Conservation (phyloP, 1,140 invertebrate genomes). For the Caerostris darwini region DNA sequence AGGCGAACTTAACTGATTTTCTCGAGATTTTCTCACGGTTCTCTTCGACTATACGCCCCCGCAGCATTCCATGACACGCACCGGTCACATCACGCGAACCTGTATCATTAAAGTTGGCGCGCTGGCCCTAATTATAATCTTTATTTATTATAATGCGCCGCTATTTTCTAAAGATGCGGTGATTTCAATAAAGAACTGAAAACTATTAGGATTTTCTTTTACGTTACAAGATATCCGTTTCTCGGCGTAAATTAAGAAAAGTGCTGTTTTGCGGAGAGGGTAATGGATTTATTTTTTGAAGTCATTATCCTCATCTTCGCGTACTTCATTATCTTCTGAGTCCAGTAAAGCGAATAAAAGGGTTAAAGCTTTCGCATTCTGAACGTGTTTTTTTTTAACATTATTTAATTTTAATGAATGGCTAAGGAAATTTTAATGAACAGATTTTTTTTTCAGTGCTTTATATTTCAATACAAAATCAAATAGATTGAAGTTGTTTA, state of each 20-base stretch:
- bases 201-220: slow-evolving; percentile 19
- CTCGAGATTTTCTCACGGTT: slow-evolving; percentile 10
- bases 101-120: slow-evolving; percentile 54
- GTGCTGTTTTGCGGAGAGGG: background rate
- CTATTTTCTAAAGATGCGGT: slow-evolving; percentile 26
- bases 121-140: slow-evolving; percentile 67
- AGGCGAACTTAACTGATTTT: background rate
- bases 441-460: no score
- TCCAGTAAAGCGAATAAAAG: background rate
- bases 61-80: slow-evolving; percentile 42
- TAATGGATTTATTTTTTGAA: slow-evolving; percentile 50
- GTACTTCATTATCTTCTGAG: slow-evolving; percentile 46
- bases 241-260: slow-evolving; percentile 65
- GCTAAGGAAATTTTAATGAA: background rate
- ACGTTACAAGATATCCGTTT: slow-evolving; percentile 45
- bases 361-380: background rate
- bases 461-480: no score
- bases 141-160: slow-evolving; percentile 67
- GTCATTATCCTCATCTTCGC: slow-evolving; percentile 32
- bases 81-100: slow-evolving; percentile 25
- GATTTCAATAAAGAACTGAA: slow-evolving; percentile 15
- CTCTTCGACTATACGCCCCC: slow-evolving; percentile 59
- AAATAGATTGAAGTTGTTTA: no score
- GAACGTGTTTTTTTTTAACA: background rate
- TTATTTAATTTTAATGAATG: background rate